Conservation (phyloP, 2,888 invertebrate species). For the Allacma fusca region DNA sequence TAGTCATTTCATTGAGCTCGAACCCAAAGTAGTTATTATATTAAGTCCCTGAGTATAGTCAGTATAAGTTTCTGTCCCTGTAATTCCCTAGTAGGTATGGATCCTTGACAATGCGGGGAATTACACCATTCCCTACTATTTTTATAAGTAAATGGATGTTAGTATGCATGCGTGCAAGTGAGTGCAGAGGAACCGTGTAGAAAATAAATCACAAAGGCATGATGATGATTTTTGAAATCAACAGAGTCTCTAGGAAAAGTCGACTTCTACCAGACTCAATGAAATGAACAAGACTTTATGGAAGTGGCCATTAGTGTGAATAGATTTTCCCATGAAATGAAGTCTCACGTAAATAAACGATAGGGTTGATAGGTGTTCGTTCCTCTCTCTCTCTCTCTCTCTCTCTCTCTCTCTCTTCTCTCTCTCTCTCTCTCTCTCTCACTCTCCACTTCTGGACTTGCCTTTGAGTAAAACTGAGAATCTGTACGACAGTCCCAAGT, state of each 20-base stretch:
- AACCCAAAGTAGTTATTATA: conserved; percentile 7
- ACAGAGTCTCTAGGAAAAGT: conserved; percentile 31
- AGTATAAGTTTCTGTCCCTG: not conserved
- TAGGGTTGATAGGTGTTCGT: conserved; percentile 30
- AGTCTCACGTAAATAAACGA: conserved; percentile 49
- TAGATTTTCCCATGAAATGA: conserved; percentile 52
- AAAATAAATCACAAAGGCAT: conserved; percentile 30
- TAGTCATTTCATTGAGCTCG: conserved; percentile 12
- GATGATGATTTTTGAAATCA: conserved; percentile 44
- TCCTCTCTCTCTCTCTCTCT: too few species aligned
- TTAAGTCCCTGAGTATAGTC: not conserved
- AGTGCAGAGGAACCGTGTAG: not conserved
- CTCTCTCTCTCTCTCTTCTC: too few species aligned
- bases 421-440: too few species aligned
- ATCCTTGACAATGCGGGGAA: not conserved
- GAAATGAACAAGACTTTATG: conserved; percentile 44
- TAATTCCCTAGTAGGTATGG: too few species aligned
- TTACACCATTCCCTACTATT: not conserved
- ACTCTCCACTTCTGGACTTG: too few species aligned
- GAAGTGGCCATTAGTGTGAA: conserved; percentile 51
- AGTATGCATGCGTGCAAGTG: not conserved
- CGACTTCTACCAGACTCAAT: conserved; percentile 22
- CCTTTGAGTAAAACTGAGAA: too few species aligned
- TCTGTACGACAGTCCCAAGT: too few species aligned
- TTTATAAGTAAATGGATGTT: not conserved